Base-by-base conservation (phyloP, 1,140 invertebrate genomes). In the Dreissena rostriformis region DNA sequence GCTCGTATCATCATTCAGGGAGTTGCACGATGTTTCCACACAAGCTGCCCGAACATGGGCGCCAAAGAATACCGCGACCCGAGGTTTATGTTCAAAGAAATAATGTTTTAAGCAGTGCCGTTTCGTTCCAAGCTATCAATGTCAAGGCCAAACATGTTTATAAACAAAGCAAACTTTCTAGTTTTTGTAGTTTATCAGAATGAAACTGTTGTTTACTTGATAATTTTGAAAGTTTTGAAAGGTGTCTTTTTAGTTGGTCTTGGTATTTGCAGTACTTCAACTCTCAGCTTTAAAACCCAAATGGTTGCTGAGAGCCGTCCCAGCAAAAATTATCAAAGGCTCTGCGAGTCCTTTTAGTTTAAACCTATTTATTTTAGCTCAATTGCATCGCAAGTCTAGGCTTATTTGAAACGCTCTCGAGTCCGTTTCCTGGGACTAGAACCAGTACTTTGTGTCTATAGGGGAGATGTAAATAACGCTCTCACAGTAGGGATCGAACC, bases 71-170 rank as follows among this genome's bases (percentile, higher is more conserved):
- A 19, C 22, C 57, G 57, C 17, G 57, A 61, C 22, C 57, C 57
- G 22, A 61, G 57, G 57, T 61, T 39, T 39, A 39, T 8, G 2
- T 39, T 39, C 2, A 5, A 39, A 39, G 39, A 39, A 39, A 61
- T 12, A 61, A 24, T 61, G 2, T 61, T 19, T 5, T 24, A 61
- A 61, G 22, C 57, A 12, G 17, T n/a, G 57, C 4, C 17, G 22
- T 24, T 61, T 61, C 22, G 22, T n/a, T 61, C 22, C 17, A 61
- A 61, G 17, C 2, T n/a, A n/a, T 24, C 22, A n/a, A 24, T 19
- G 57, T 61, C 57, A 61, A 61, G 57, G 57, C 57, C 57, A 24
- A n/a, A n/a, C 22, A 12, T 61, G 57, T 61, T 61, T 61, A 61
- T 61, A 61, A 61, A 61, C 57, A 61, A 57, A 57, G 17, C 2